Percentiles rank a stretch among this genome's conserved stretches.
Evolutionary conservation across 2,797 vertebrate genomes (phyloP).

Genomic region (Graptemys geographica): DNA sequence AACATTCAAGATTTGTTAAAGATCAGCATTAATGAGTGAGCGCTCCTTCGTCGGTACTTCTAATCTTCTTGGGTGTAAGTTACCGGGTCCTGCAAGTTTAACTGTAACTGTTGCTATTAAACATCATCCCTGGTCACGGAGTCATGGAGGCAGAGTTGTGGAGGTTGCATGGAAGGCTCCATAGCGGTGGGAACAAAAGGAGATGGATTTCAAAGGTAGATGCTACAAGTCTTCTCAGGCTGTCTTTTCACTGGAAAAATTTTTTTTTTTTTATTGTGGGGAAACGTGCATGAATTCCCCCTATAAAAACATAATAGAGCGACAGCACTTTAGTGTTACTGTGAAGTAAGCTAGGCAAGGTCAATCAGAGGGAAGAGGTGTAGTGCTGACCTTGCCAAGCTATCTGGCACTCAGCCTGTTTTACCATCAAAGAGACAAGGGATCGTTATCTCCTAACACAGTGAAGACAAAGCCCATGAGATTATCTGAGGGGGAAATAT

Average conservation of each 20-base stretch:
- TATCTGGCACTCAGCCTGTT: no score
- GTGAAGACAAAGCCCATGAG: background rate
- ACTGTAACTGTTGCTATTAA: no score
- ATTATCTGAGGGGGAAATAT: background rate
- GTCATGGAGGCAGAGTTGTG: background rate
- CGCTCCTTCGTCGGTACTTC: no score
- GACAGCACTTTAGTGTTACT: background rate
- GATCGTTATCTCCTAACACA: background rate
- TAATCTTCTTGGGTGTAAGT: no score
- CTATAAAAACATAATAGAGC: background rate
- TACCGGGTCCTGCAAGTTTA: no score
- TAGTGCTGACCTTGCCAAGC: background rate
- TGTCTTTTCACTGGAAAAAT: background rate
- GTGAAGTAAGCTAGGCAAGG: background rate
- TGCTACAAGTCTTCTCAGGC: background rate
- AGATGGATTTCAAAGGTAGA: background rate
- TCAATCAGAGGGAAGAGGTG: background rate
- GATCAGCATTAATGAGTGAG: no score
- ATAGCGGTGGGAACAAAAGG: background rate
- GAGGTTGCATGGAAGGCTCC: background rate
- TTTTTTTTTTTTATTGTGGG: background rate
- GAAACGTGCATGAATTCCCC: background rate
- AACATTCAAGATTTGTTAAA: background rate
- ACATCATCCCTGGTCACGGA: no score
- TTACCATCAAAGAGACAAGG: background rate